These are phyloP conservation scores for Perodicticus potto DNA, from an alignment of 2,797 vertebrate species.

Conservation along the genomic window DNA sequence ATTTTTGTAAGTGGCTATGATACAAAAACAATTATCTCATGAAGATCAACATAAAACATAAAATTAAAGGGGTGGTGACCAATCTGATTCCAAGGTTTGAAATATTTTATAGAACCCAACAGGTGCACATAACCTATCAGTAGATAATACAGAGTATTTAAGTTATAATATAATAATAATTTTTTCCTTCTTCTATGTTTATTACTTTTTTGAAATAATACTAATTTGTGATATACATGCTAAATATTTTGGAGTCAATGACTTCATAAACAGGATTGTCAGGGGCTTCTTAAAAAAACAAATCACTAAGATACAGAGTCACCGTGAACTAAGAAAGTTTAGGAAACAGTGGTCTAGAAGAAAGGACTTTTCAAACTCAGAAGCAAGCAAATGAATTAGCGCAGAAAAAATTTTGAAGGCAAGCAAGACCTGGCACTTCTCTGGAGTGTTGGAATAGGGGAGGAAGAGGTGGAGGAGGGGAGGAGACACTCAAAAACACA, in stretches of 20 bases:
- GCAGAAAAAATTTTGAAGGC: neutral
- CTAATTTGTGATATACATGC: neutral
- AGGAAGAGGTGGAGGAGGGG: neutral
- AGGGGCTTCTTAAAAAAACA: neutral
- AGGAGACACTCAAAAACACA: slow-evolving; percentile 5
- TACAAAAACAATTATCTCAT: neutral
- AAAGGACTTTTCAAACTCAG: slow-evolving; percentile 11
- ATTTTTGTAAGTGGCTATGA: neutral
- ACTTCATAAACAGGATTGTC: neutral
- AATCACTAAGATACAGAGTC: neutral
- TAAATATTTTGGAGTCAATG: neutral
- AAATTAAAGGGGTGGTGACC: neutral
- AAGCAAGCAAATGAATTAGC: slow-evolving; percentile 42
- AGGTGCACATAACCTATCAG: neutral
- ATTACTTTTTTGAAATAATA: neutral
- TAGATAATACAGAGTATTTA: neutral
- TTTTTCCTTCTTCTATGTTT: neutral
- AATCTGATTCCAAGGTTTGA: neutral
- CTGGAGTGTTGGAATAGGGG: neutral
- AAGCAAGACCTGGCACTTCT: slow-evolving; percentile 38
- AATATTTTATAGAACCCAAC: neutral
- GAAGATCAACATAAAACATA: neutral
- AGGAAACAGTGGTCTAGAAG: neutral
- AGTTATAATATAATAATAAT: neutral
- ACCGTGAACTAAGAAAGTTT: neutral